Percentiles rank a stretch among this genome's conserved stretches.
Conservation (phyloP, 2,888 invertebrate species). For the Coleophora deauratella region DNA sequence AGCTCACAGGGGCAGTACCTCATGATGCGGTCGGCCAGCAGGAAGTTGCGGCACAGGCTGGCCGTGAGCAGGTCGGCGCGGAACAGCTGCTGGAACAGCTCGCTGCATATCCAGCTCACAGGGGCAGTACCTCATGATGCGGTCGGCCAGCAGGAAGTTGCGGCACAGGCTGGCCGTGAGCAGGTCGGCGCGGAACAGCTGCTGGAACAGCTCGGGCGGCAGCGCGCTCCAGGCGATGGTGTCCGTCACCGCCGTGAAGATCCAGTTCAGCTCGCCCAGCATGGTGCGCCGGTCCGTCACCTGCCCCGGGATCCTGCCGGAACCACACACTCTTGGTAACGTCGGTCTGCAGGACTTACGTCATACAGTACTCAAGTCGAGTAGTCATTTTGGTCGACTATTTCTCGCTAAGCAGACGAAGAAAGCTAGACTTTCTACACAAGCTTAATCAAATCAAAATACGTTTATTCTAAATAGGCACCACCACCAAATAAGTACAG, state of each 20-base stretch:
- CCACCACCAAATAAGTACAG: too few relatives aligned
- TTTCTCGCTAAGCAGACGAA: too few relatives aligned
- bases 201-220: conserved; percentile 95
- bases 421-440: too few relatives aligned
- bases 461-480: too few relatives aligned
- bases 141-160: conserved; percentile 96
- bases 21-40: conserved; percentile 96
- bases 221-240: conserved; percentile 99
- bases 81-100: conserved; percentile 96
- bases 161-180: conserved; percentile 98
- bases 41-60: conserved; percentile 96
- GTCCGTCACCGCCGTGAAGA: conserved; percentile 99
- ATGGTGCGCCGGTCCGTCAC: conserved; percentile 95
- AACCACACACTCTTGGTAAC: neutral
- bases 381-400: too few relatives aligned
- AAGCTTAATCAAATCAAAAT: too few relatives aligned
- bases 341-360: too few relatives aligned
- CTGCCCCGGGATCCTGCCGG: conserved; percentile 92
- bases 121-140: conserved; percentile 82
- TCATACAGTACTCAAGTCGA: too few relatives aligned
- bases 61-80: conserved; percentile 99
- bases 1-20: conserved; percentile 44
- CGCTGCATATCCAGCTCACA: conserved; percentile 32
- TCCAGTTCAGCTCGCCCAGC: conserved; percentile 99
- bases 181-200: conserved; percentile 96